Conservation (phyloP, 92 coral and sea anemone genomes). For the Palythoa grandis region DNA sequence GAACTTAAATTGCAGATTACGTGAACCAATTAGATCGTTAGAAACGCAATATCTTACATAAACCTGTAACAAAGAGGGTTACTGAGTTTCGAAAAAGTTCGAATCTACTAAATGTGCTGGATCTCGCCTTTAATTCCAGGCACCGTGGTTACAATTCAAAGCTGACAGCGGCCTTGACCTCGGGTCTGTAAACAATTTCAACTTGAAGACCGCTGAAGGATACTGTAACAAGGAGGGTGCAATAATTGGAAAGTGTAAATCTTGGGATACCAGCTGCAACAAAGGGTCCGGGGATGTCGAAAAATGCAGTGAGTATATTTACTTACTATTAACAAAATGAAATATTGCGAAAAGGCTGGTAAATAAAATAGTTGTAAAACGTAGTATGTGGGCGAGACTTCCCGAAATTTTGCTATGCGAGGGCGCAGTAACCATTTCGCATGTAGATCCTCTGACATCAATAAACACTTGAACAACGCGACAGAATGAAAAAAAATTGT, state of each 20-base stretch:
- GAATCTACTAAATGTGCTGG: too few relatives aligned
- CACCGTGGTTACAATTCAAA: slow-evolving; percentile 61
- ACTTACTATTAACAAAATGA: neutral
- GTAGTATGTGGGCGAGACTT: too few relatives aligned
- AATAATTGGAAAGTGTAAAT: slow-evolving; percentile 75
- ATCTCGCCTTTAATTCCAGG: neutral
- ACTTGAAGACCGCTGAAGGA: slow-evolving; percentile 71
- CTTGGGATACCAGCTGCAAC: slow-evolving; percentile 43
- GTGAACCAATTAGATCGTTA: too few relatives aligned
- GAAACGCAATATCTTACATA: too few relatives aligned
- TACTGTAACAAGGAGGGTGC: slow-evolving; percentile 85
- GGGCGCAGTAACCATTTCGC: too few relatives aligned
- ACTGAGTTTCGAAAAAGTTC: neutral
- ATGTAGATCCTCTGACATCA: too few relatives aligned
- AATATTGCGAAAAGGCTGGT: too few relatives aligned
- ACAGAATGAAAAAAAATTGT: too few relatives aligned
- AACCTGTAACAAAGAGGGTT: neutral
- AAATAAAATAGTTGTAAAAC: too few relatives aligned
- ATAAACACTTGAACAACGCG: too few relatives aligned
- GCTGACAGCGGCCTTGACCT: slow-evolving; percentile 60
- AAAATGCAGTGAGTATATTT: slow-evolving; percentile 73
- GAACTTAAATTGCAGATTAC: too few relatives aligned
- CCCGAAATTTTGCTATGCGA: too few relatives aligned
- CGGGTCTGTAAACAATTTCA: slow-evolving; percentile 35
- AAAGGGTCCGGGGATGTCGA: slow-evolving; percentile 57